A percentile compares a stretch with the other conserved stretches of the same genome.
Conservation (phyloP, 2,888 invertebrate genomes). For the Tinea semifulvella region DNA sequence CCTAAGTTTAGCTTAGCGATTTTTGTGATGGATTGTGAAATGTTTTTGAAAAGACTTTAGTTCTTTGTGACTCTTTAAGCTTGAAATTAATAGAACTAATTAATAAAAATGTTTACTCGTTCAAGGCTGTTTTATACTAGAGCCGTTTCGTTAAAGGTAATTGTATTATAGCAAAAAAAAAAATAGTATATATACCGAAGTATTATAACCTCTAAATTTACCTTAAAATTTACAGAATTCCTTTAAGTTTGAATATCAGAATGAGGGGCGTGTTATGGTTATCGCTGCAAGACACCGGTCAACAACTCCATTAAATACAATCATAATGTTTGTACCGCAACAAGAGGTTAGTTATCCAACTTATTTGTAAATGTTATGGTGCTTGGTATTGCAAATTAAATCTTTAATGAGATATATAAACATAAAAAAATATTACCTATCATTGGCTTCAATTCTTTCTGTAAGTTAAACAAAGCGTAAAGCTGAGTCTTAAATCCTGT, state of each 20-base stretch:
- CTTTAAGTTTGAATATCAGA: constrained; percentile 44
- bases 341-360: constrained; percentile 92
- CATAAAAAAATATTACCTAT: no score
- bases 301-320: constrained; percentile 87
- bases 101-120: constrained; percentile 50
- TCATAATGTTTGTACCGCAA: constrained; percentile 97
- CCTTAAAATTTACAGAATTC: constrained; percentile 43
- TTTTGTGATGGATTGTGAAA: constrained; percentile 3
- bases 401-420: no score
- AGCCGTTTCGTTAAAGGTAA: constrained; percentile 40
- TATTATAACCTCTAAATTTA: constrained; percentile 16
- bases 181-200: no score
- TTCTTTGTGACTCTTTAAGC: background rate
- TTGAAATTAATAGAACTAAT: constrained; percentile 17
- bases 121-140: constrained; percentile 45
- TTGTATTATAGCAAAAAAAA: no score
- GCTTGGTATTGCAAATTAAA: no score
- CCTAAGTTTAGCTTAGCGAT: background rate
- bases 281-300: constrained; percentile 51
- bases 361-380: no score
- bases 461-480: no score
- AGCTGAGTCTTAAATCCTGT: no score
- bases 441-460: no score
- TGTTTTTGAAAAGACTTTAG: background rate
- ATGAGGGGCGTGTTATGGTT: constrained; percentile 44